These are phyloP conservation scores for Poliocrania exsul DNA, from an alignment of 2,797 vertebrate genomes.

Conservation along the genomic window DNA sequence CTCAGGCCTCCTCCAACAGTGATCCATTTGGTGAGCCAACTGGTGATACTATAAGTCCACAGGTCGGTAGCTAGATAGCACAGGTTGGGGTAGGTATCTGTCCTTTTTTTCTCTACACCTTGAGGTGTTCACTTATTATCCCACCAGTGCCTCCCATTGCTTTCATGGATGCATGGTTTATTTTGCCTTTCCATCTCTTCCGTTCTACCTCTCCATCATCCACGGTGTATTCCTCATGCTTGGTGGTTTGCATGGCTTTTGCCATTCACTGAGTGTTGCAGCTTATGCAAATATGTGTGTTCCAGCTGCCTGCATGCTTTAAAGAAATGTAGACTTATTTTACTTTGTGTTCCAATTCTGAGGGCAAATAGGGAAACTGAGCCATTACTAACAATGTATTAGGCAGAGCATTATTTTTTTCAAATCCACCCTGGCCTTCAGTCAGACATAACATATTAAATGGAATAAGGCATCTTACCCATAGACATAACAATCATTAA, in stretches of 20 bases:
- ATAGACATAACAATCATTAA: conserved; percentile 27
- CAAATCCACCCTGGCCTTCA: background rate
- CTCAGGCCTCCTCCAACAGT: conserved; percentile 96
- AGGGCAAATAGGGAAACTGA: conserved; percentile 17
- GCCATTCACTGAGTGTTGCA: conserved; percentile 47
- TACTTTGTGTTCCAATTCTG: background rate
- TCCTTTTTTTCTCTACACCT: conserved; percentile 78
- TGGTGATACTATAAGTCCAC: conserved; percentile 94
- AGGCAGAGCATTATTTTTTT: background rate
- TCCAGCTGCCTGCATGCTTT: conserved; percentile 61
- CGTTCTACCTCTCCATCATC: conserved; percentile 21
- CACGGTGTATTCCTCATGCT: conserved; percentile 17
- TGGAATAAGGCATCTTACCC: conserved; percentile 36
- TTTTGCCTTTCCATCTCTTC: conserved; percentile 29
- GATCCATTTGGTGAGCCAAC: conserved; percentile 91
- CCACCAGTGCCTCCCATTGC: conserved; percentile 55
- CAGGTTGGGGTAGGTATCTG: conserved; percentile 97
- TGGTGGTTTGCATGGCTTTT: conserved; percentile 59
- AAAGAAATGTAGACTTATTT: conserved; percentile 33
- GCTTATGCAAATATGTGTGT: conserved; percentile 36
- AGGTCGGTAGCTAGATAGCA: conserved; percentile 99
- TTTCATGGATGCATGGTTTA: conserved; percentile 36
- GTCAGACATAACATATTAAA: conserved; percentile 28
- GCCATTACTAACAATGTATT: background rate
- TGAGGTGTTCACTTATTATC: conserved; percentile 59